A percentile compares a stretch with the other conserved stretches of the same genome.
Conservation (phyloP, 2,113 vertebrate species). For the Copsychus sechellarum region DNA sequence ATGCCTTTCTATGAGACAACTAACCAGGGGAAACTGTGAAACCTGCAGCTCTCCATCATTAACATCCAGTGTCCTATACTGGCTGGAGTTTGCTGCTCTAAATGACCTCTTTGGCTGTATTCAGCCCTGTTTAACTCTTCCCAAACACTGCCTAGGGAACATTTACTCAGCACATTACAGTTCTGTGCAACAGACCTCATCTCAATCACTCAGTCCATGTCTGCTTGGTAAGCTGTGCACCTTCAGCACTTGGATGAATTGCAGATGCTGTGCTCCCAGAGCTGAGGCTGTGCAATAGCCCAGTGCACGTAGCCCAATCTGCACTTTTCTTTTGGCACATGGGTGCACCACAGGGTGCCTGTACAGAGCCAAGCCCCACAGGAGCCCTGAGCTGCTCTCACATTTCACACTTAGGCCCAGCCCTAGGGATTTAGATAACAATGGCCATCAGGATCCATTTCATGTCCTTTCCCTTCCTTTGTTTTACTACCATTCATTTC, state of each 20-base stretch:
- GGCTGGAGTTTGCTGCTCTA: background rate
- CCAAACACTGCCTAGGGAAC: background rate
- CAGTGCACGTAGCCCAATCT: rapidly evolving
- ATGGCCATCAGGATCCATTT: background rate
- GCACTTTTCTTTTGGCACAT: background rate
- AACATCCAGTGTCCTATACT: background rate
- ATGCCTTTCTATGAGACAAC: background rate
- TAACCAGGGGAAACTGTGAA: background rate
- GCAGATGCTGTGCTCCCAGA: background rate
- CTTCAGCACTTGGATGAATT: background rate
- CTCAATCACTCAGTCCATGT: background rate
- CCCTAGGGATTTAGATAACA: background rate
- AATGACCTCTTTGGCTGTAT: background rate
- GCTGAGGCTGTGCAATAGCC: background rate
- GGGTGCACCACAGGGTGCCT: background rate
- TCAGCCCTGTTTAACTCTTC: background rate
- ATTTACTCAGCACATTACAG: background rate
- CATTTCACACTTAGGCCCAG: background rate
- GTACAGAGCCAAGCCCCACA: background rate
- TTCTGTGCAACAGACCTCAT: background rate
- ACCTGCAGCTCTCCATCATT: background rate
- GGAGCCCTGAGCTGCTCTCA: background rate
- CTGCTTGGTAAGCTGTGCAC: background rate
- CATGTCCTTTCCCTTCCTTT: background rate
- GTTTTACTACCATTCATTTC: background rate